Evolutionary conservation across 2,797 vertebrate genomes (phyloP), one percentile per base, ranked within the genome.

Genomic region (Sebastes trivittatus): DNA sequence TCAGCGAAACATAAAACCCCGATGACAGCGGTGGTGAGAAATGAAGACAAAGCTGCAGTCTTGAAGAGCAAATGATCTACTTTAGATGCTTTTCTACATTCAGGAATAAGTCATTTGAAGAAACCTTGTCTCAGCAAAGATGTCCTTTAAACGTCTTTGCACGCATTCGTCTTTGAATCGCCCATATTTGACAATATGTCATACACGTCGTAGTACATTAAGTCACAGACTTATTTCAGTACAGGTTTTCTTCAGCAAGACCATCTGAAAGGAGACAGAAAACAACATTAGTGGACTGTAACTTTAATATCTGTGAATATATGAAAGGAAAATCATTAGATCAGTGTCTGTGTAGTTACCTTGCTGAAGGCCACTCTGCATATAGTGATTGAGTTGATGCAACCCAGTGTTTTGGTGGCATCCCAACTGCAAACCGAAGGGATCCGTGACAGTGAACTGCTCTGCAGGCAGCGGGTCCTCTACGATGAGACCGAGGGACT

Each of bases 201-300:
- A 95, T 95, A 96, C 95, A 62, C 82, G 72, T 73, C 65, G 65
- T 82, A 55, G 86, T 38, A 74, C 87, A 72, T 89, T 87, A 94
- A 95, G 94, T 95, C 94, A 93, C 79, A 89, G 94, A 95, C 94
- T 95, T 92, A 84, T 86, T 91, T 96, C 92, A 95, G 85, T 91
- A 95, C 93, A 95, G 86, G 87, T 90, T 94, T 88, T 94, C 89
- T 89, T 94, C 93, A 85, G 86, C 77, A 80, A 92, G 85, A 13
- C 88, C 93, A 85, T 89, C 95, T 96, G 93, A 70, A 93, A 93
- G 34, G 0, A 87, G 56, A 85, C 29, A 80, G 38, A 75, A 55
- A 76, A 55, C 2, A 56, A 42, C 0, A 55, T 90, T n/a, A 86
- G 61, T 80, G 34, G 64, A 59, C 52, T 55, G 29, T 25, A 46